Evolutionary conservation across 1,140 invertebrate species (phyloP), one percentile per base, ranked within the genome.

Genomic region (Colletes latitarsis): DNA sequence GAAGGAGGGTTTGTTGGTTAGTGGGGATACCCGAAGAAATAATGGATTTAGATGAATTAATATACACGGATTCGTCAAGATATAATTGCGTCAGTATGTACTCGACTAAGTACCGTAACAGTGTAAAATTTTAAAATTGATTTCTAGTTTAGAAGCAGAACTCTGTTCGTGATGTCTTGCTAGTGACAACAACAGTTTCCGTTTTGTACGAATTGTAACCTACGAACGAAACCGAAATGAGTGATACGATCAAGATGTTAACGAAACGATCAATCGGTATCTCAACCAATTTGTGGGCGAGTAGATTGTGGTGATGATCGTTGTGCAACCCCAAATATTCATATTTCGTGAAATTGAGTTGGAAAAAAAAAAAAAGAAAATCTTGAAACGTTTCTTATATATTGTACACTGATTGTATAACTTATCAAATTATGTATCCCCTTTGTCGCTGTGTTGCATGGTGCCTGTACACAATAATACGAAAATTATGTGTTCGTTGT

Each of bases 11-110:
- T 58, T 69, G 41, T 77, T 68, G 43, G 64, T 69, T 77, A 77
- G 21, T 49, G 21, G 6, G 21, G 39, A 49, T 77, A 77, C 66
- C 10, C 30, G 41, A 69, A 69, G 21, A 49, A 76, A 58, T 30
- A 30, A 77, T 77, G 53, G 21, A 77, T 67, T 77, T 77, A 49
- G 15, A 52, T 57, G 17, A 52, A 41, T 77, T 60, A 39, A 49
- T 55, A 53, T 30, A 52, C 63, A 49, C n/a, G 14, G 15, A 1
- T 30, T 21, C 57, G 43, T 69, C 43, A 49, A 49, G 6, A 60
- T 49, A 58, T 49, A 19, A 41, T 77, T 58, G 12, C 21, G 39
- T 69, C 75, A 60, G 21, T 77, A 77, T 60, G 21, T 52, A 52
- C 17, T 69, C 69, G 39, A 69, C 21, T 17, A 43, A 46, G 21